Evolutionary conservation across 2,797 vertebrate species (phyloP), one percentile per base, ranked within the genome.

Genomic region (Picus viridis): DNA sequence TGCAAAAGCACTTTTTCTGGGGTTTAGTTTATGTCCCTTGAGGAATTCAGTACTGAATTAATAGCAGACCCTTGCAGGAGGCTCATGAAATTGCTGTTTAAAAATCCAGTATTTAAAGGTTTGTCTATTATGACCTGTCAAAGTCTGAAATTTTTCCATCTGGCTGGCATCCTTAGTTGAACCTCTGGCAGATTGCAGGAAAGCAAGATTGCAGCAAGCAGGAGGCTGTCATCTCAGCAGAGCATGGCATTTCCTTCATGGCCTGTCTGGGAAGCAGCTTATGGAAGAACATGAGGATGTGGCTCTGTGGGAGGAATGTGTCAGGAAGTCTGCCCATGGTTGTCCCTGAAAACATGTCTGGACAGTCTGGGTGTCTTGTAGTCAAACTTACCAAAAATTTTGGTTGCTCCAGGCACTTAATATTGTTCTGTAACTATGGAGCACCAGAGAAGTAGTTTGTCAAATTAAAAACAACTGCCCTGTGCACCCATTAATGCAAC

Each of bases 271-370:
- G 78, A 69, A 75, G 16, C 61, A 56, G 47, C 57, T 56, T 26
- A 9, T 9, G 24, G 29, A 53, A n/a, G 22, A 65, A 19, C 29
- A 6, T 1, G 2, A 43, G n/a, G 36, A 56, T 0, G 1, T n/a
- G 7, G 20, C 53, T 56, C 6, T 6, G 2, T 17, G 41, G 20
- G 30, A 57, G 36, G 45, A 53, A 6, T 1, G 0, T 36, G 56
- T 22, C 1, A 1, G 61, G 23, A 58, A 74, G 43, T 30, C 22
- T 51, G 5, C 27, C 69, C 1, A 0, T 12, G 41, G 6, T 16
- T 1, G 1, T 59, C 51, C 20, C 39, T 0, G 0, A 23, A 63
- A 54, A 15, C 16, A 16, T 3, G 15, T 20, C 29, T 1, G 0
- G 10, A 9, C 17, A 64, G 17, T 12, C 24, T 64, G 68, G 3